Base-by-base conservation (phyloP, 2,888 invertebrate genomes). In the Scaptodrosophila latifasciaeformis region DNA sequence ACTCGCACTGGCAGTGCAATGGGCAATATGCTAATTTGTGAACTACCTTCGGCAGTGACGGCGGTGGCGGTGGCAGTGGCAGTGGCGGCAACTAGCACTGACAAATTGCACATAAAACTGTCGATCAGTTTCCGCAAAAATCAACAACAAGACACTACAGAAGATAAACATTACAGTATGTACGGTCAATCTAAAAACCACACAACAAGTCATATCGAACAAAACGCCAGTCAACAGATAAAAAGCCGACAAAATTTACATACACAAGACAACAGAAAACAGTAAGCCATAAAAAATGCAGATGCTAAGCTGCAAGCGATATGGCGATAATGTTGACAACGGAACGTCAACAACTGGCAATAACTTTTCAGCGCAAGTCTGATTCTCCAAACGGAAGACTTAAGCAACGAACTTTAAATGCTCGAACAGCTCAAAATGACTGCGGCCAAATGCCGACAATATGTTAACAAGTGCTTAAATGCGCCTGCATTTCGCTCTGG, bases 401-500 rank as follows among this genome's bases (percentile, higher is more conserved):
- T 65, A 69, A 69, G 65, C 71, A 63, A 63, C 70, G 54, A 64
- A 65, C 67, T 60, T 49, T n/a, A n/a, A 51, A 21, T 37, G 44
- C 17, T 6, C 6, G 6, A 15, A n/a, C 44, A 31, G 40, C 18
- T 35, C 17, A 18, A 24, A 52, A 31, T 44, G 43, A 13, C 39
- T 13, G 2, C 2, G 31, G 37, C 56, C 65, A 74, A 77, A 70
- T 79, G 78, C 80, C 78, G 74, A 78, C 78, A 71, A 64, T 78
- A 74, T 80, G 80, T 81, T 81, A 81, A 81, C 81, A 81, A 80
- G 81, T 74, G 71, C 74, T 80, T 81, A 81, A 78, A 40, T 50
- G 45, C 42, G n/a, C 34, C 76, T 68, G 69, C 66, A 70, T 52
- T 62, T 60, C 59, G 43, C 49, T 54, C 69, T 65, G 67, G 74